Conservation (phyloP, 1,140 invertebrate species). For the Leptinotarsa texana region DNA sequence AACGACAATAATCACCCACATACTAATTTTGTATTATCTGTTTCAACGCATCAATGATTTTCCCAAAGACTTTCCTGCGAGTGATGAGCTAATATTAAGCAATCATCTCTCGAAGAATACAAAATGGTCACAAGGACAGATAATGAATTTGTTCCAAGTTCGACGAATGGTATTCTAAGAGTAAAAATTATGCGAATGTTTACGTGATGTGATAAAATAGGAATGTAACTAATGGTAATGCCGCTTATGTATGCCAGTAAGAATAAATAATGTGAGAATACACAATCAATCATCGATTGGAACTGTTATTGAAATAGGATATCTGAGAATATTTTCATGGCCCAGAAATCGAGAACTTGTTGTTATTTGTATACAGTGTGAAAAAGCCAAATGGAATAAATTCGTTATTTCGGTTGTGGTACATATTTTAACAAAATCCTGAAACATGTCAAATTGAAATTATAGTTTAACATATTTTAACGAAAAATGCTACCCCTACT, state of each 20-base stretch:
- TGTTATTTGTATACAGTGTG: too few relatives aligned
- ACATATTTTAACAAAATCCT: too few relatives aligned
- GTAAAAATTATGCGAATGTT: conserved; percentile 3
- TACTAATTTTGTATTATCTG: too few relatives aligned
- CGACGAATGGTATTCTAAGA: background rate
- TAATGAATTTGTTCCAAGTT: conserved; percentile 6
- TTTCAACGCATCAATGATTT: too few relatives aligned
- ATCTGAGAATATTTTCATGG: background rate
- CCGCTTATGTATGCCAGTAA: background rate
- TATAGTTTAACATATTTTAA: too few relatives aligned
- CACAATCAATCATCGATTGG: conserved; percentile 5
- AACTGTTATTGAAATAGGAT: background rate
- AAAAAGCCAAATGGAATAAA: too few relatives aligned
- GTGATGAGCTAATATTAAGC: background rate
- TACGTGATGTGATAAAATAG: background rate
- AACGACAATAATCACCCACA: too few relatives aligned
- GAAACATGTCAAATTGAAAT: too few relatives aligned
- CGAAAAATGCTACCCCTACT: too few relatives aligned
- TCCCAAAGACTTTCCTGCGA: too few relatives aligned
- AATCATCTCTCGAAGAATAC: background rate
- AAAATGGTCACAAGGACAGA: conserved; percentile 8
- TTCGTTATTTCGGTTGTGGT: too few relatives aligned
- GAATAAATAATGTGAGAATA: conserved; percentile 2
- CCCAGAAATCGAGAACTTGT: too few relatives aligned
- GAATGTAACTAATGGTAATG: conserved; percentile 1